Conservation (phyloP, 2,888 invertebrate species). For the Phasia obesa region DNA sequence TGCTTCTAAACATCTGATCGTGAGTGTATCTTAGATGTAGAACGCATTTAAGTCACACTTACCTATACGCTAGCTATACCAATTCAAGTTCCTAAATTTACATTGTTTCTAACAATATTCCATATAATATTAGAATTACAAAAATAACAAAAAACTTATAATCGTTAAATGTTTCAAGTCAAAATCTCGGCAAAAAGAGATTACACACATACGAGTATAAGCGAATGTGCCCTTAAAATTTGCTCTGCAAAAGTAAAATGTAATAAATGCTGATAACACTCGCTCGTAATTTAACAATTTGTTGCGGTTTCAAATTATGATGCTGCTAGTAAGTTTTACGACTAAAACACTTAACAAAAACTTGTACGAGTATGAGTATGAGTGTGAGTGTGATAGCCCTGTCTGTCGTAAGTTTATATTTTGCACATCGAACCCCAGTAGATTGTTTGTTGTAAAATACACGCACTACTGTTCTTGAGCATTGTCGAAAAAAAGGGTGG, state of each 20-base stretch:
- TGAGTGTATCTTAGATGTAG: too few species aligned
- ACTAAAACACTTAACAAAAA: slow-evolving; percentile 4
- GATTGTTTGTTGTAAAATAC: neutral
- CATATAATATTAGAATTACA: neutral
- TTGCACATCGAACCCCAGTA: neutral
- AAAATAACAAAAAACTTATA: neutral
- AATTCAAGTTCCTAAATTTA: too few species aligned
- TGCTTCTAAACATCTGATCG: too few species aligned
- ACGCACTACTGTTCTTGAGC: neutral
- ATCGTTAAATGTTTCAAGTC: neutral
- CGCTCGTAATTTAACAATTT: slow-evolving; percentile 78
- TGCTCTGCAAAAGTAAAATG: slow-evolving; percentile 67
- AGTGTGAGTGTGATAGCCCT: too few species aligned
- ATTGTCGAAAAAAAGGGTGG: slow-evolving; percentile 27
- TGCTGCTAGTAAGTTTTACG: slow-evolving; percentile 74
- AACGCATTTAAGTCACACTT: too few species aligned
- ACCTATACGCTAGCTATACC: too few species aligned
- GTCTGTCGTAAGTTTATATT: neutral
- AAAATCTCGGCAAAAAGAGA: slow-evolving; percentile 41
- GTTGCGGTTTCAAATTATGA: slow-evolving; percentile 79
- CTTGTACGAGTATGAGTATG: neutral
- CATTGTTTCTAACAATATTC: neutral
- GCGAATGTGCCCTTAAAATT: slow-evolving; percentile 30
- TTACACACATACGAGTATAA: slow-evolving; percentile 37
- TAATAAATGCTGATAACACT: slow-evolving; percentile 75